Percentiles rank a stretch among this genome's conserved stretches.
These are phyloP conservation scores for Hydra vulgaris DNA, from an alignment of 30 jellyfish, hydroid and myxozoan species.

Conservation along the genomic window DNA sequence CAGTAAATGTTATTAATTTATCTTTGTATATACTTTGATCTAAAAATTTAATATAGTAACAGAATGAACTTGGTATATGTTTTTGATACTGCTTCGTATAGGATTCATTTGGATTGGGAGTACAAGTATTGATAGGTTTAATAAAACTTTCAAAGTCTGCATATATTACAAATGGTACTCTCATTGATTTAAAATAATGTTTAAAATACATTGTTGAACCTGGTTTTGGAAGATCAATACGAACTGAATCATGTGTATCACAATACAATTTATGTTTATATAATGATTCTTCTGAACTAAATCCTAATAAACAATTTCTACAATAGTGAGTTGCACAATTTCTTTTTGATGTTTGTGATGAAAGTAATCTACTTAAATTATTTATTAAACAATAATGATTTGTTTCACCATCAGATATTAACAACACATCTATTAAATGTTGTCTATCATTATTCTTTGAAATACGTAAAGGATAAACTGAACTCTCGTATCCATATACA, in stretches of 20 bases:
- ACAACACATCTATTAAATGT: constrained; percentile 17
- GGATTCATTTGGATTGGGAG: neutral
- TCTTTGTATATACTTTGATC: neutral
- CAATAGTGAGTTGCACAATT: constrained; percentile 12
- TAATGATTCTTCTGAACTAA: constrained; percentile 3
- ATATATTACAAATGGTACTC: constrained; percentile 22
- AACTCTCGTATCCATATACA: neutral
- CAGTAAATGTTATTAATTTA: neutral
- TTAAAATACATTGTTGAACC: constrained; percentile 14
- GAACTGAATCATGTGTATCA: constrained; percentile 3
- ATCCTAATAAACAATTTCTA: constrained; percentile 19
- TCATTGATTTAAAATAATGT: neutral
- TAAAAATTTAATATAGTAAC: neutral
- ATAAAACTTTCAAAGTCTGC: constrained; percentile 29
- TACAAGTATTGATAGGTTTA: constrained; percentile 3
- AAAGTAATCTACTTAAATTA: neutral
- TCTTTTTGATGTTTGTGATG: neutral
- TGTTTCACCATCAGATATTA: constrained; percentile 11
- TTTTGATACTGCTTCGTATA: constrained; percentile 6
- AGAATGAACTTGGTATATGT: neutral
- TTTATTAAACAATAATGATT: constrained; percentile 1
- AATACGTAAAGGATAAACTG: neutral
- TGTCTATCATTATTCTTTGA: neutral
- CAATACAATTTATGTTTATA: constrained; percentile 7
- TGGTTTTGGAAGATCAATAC: too few species aligned